Percentiles rank a stretch among this genome's conserved stretches.
Conservation (phyloP, 2,113 vertebrate genomes). For the Chitala chitala region DNA sequence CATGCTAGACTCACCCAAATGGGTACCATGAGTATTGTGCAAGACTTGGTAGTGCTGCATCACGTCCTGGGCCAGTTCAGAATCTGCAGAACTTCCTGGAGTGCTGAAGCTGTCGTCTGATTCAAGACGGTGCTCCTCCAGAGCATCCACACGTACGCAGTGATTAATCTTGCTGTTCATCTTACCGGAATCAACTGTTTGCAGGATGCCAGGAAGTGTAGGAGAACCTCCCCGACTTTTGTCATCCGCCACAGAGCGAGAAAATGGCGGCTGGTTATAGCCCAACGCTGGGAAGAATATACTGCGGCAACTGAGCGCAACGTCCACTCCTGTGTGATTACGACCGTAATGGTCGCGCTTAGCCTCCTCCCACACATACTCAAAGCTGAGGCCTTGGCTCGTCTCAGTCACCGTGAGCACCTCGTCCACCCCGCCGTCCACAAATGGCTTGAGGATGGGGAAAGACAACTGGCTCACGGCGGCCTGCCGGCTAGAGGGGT, state of each 20-base stretch:
- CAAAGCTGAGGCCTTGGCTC: conserved; percentile 91
- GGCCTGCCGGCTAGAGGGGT: conserved; percentile 65
- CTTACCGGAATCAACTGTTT: conserved; percentile 85
- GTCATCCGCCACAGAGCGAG: conserved; percentile 55
- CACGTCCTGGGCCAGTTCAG: conserved; percentile 37
- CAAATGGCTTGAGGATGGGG: conserved; percentile 87
- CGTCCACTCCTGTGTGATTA: conserved; percentile 62
- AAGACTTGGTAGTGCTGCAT: conserved; percentile 63
- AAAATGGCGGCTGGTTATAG: conserved; percentile 73
- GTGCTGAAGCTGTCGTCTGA: conserved; percentile 59
- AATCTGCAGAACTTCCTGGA: conserved; percentile 57
- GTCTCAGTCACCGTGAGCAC: conserved; percentile 93
- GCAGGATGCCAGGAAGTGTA: conserved; percentile 72
- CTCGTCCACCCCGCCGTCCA: conserved; percentile 81
- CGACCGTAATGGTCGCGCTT: conserved; percentile 87
- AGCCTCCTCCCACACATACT: conserved; percentile 93
- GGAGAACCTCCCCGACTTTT: conserved; percentile 53
- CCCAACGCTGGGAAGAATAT: conserved; percentile 86
- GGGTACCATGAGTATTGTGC: conserved; percentile 69
- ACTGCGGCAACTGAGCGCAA: conserved; percentile 80
- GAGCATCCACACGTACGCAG: conserved; percentile 89
- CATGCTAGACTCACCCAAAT: conserved; percentile 76
- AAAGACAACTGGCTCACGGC: conserved; percentile 76
- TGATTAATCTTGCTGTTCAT: conserved; percentile 81
- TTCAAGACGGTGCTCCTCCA: conserved; percentile 63